Percentiles rank a stretch among this genome's conserved stretches.
phyloP scores from a whole-genome alignment of 2,888 invertebrate genomes.

The Doris montereyensis region DNA sequence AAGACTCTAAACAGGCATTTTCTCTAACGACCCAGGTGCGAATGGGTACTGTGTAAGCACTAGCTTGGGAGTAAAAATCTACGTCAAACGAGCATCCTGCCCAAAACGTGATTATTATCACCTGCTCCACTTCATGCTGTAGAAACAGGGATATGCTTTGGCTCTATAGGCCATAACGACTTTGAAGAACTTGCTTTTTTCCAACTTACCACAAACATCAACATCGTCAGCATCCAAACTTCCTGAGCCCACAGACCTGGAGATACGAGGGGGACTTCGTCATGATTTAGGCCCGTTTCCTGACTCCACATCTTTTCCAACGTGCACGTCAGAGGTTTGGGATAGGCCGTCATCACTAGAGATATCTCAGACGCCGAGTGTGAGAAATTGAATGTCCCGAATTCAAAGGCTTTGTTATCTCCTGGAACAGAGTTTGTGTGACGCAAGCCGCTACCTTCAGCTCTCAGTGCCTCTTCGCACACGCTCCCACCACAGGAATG shows the following conservation, averaged over 20 bases:
- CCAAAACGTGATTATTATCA: too few species aligned
- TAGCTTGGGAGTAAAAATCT: too few species aligned
- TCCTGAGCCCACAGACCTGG: constrained; percentile 28
- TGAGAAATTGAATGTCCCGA: neutral
- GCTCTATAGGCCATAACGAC: too few species aligned
- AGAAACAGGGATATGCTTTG: too few species aligned
- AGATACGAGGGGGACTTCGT: constrained; percentile 10
- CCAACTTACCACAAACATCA: constrained; percentile 36
- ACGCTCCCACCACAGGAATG: too few species aligned
- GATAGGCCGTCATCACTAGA: constrained; percentile 40
- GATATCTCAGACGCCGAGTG: constrained; percentile 35
- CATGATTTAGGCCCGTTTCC: neutral
- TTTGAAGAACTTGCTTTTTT: too few species aligned
- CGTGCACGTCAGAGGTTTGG: constrained; percentile 32
- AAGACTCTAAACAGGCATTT: too few species aligned
- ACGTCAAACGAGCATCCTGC: too few species aligned
- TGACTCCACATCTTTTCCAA: neutral
- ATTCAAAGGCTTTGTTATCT: too few species aligned
- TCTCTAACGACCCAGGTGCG: too few species aligned
- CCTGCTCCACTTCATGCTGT: too few species aligned
- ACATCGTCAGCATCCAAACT: constrained; percentile 37
- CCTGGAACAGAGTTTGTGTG: constrained; percentile 1
- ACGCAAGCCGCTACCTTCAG: constrained; percentile 25
- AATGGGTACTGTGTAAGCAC: too few species aligned
- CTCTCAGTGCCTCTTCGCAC: constrained; percentile 37